Evolutionary conservation across 2,888 invertebrate species (phyloP), one percentile per base, ranked within the genome.

Genomic region (Harpalus rubripes): DNA sequence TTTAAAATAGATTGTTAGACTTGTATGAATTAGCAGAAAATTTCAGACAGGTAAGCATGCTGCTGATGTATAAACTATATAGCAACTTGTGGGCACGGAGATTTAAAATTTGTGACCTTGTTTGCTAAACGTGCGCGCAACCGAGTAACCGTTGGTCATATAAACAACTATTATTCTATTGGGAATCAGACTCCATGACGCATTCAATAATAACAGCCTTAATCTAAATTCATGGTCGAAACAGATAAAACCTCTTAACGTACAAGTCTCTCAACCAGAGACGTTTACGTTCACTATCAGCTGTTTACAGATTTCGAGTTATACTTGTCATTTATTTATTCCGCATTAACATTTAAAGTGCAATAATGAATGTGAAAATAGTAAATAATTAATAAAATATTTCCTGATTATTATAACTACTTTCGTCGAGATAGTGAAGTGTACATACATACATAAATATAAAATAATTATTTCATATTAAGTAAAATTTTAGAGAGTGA

Each of bases 181-280:
- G 32, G 26, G 32, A 68, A 68, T 68, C 0, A 12, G 15, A 15
- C n/a, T n/a, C 39, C 10, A n/a, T 68, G 68, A 15, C 7, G 32
- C n/a, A 12, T 32, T n/a, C n/a, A 68, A n/a, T 68, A 39, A 15
- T 39, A 68, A 68, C 39, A 68, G 68, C 26, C 26, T 68, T 68
- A 68, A 68, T 68, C 68, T 26, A n/a, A 68, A 68, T 68, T 68
- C 68, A 68, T 68, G 68, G 68, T 68, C 68, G 32, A 39, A 39
- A 15, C 12, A 39, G 68, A 68, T 68, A 68, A 39, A 39, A 68
- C n/a, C 15, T 68, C 7, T 12, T 65, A 32, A 15, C 32, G 12
- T 68, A 41, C 12, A 16, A 32, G 0, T 39, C 68, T 39, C 7
- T 39, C 39, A 5, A 68, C 6, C 63, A 26, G 18, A 22, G 26